Conservation (phyloP, 2,113 vertebrate genomes). For the Cettia cetti region DNA sequence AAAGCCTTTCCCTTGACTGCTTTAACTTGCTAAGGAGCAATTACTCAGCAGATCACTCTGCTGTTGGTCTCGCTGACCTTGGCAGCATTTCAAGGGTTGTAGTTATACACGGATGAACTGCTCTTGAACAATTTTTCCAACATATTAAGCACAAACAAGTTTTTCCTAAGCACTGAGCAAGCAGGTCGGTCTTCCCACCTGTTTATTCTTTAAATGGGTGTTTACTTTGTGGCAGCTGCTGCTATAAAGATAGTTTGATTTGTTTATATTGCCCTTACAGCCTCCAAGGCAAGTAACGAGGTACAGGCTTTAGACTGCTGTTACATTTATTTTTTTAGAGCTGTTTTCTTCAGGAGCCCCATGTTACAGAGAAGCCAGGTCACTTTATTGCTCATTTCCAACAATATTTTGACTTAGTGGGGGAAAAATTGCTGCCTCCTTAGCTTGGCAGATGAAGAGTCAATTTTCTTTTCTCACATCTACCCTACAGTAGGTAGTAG, state of each 20-base stretch:
- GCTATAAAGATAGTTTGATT: constrained; percentile 25
- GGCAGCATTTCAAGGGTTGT: background rate
- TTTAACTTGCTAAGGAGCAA: constrained; percentile 39
- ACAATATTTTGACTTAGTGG: background rate
- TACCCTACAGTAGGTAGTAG: background rate
- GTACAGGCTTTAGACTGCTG: background rate
- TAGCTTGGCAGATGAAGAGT: background rate
- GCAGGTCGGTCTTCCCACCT: constrained; percentile 29
- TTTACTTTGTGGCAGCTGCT: constrained; percentile 2
- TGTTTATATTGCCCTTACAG: constrained; percentile 29
- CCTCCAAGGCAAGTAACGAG: background rate
- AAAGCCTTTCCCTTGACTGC: constrained; percentile 19
- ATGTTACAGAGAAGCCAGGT: background rate
- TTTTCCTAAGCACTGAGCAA: background rate
- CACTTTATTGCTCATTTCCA: background rate
- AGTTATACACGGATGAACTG: constrained; percentile 6
- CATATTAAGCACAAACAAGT: constrained; percentile 39
- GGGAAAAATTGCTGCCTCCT: background rate
- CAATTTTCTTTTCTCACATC: background rate
- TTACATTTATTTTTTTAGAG: constrained; percentile 2
- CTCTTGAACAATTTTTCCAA: constrained; percentile 47
- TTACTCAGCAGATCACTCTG: constrained; percentile 33
- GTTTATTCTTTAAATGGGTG: constrained; percentile 24
- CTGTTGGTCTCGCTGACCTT: constrained; percentile 19
- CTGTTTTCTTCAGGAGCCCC: background rate